phyloP scores from a whole-genome alignment of 2,113 vertebrate species.

The Clupea harengus region DNA sequence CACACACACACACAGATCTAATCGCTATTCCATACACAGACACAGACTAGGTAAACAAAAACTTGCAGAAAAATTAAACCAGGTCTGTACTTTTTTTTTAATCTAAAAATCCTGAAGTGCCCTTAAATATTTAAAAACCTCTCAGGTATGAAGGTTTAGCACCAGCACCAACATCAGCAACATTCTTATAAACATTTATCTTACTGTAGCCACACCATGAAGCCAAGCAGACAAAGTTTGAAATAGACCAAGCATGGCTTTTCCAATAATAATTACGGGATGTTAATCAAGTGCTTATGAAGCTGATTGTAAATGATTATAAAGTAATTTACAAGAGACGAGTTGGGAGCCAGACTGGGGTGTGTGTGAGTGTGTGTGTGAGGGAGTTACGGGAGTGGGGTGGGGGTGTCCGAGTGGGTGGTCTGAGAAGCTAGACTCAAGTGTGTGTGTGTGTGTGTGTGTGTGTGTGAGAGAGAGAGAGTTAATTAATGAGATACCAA shows the following conservation, averaged over 20 bases:
- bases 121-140: neutral
- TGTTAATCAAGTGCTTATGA: neutral
- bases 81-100: neutral
- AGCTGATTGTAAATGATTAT: neutral
- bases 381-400: neutral
- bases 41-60: neutral
- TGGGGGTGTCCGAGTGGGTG: neutral
- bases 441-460: slow-evolving; percentile 35
- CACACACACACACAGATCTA: neutral
- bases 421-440: slow-evolving; percentile 14
- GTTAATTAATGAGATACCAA: slow-evolving; percentile 46
- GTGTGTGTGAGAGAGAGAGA: slow-evolving; percentile 34
- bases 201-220: neutral
- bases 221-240: neutral
- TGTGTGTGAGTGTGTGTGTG: neutral
- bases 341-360: neutral
- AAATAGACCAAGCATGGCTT: neutral
- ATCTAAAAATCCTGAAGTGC: neutral
- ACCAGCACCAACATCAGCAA: neutral
- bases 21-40: neutral
- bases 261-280: slow-evolving; percentile 8
- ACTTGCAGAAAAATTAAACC: neutral
- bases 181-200: slow-evolving; percentile 1
- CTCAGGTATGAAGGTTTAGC: neutral
- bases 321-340: neutral